Base-by-base conservation (phyloP, 2,113 vertebrate genomes). In the Scortum barcoo region DNA sequence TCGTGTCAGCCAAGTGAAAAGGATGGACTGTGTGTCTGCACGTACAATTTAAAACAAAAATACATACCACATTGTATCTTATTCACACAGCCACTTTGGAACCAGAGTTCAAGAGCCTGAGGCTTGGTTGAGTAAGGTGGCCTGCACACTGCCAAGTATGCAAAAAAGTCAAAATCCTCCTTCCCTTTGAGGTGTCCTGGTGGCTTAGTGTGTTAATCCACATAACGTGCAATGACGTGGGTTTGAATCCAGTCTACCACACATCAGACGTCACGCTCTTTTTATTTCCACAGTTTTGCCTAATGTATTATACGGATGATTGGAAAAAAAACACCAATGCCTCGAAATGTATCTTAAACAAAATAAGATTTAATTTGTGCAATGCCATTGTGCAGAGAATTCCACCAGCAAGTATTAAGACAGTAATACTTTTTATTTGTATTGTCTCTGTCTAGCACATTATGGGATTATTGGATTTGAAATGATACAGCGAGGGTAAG, bases 401-500 rank as follows among this genome's bases (percentile, higher is more conserved):
- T 20, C 16, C 3, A 4, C 33, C 8, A 33, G 22, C 72, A 48
- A 30, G 12, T 58, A 69, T 44, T 42, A 56, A 24, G 28, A 19
- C 30, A 44, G 14, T 26, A 7, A 58, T 42, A 58, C 10, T 36
- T 80, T 20, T 58, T 71, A 50, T 40, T 3, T 36, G 17, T 24
- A 14, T 40, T 24, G 33, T 42, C 44, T 44, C 63, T 33, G 33
- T 78, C 70, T 26, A 20, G 26, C 3, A 36, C 24, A 48, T 62
- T 56, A 60, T 58, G 68, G 50, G 22, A 66, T 83, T 71, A 65
- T 40, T 71, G 40, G 46, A 70, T 76, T 71, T 79, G 5, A 70
- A 83, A 42, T 79, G 6, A 78, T 60, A 62, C 17, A 48, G 14
- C 53, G 26, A 63, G 33, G 22, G 60, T 51, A n/a, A 19, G 20